Evolutionary conservation across 2,797 vertebrate species (phyloP).

Genomic region (Serranus cabrilla): DNA sequence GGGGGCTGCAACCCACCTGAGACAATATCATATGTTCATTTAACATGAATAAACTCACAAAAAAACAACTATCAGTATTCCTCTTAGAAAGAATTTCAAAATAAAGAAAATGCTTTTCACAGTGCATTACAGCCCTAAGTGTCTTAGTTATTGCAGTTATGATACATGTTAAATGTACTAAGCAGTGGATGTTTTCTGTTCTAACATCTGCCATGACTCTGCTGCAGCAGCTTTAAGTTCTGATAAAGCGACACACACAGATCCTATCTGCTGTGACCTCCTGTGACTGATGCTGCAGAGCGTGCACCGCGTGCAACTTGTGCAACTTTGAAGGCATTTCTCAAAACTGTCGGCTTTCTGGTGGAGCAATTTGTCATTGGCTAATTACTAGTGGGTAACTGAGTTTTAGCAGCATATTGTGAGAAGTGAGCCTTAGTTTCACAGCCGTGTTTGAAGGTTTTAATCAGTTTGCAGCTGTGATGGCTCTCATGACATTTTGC

Average conservation of each 20-base stretch:
- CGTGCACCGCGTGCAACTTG: slow-evolving; percentile 38
- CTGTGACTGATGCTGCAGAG: slow-evolving; percentile 1
- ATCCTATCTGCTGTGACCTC: slow-evolving; percentile 5
- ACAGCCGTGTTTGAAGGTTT: neutral
- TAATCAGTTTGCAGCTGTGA: neutral
- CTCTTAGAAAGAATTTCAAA: too few species aligned
- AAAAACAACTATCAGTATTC: too few species aligned
- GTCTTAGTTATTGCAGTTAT: neutral
- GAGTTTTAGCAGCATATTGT: neutral
- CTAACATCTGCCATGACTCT: neutral
- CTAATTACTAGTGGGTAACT: neutral
- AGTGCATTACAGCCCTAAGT: too few species aligned
- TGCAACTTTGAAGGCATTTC: slow-evolving; percentile 38
- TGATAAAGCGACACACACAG: neutral
- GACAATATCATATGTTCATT: too few species aligned
- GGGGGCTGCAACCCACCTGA: too few species aligned
- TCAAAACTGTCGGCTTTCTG: slow-evolving; percentile 26
- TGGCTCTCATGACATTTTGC: neutral
- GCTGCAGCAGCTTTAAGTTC: neutral
- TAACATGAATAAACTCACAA: too few species aligned
- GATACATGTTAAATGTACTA: neutral
- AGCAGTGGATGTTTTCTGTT: neutral
- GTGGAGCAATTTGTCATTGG: slow-evolving; percentile 31
- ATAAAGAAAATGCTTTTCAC: too few species aligned
- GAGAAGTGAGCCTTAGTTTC: neutral